Conservation (phyloP, 2,888 invertebrate species). For the Lithodes maja region DNA sequence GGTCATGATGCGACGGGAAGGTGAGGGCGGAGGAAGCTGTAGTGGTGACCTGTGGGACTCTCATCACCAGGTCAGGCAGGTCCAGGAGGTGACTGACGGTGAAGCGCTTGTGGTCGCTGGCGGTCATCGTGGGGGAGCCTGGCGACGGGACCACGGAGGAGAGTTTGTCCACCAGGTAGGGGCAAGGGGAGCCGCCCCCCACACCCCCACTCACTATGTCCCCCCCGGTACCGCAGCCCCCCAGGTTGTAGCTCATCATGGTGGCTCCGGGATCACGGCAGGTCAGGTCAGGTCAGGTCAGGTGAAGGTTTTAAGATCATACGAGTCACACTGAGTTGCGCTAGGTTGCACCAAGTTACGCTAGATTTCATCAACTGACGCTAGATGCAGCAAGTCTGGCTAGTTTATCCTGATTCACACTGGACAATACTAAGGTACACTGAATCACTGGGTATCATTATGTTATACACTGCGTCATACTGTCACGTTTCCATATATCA, state of each 20-base stretch:
- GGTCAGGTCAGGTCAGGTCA: no score
- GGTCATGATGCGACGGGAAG: neutral
- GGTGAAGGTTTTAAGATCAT: no score
- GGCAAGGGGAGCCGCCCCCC: neutral
- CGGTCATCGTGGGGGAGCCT: slow-evolving; percentile 15
- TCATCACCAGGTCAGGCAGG: slow-evolving; percentile 55
- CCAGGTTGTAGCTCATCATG: slow-evolving; percentile 62
- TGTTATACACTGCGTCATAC: no score
- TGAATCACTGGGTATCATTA: no score
- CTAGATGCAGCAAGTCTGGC: no score
- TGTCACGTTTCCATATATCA: no score
- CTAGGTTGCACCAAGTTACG: no score
- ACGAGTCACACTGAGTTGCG: no score
- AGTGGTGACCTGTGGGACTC: slow-evolving; percentile 34
- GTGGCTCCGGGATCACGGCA: no score
- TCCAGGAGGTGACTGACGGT: slow-evolving; percentile 57
- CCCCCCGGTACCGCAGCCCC: neutral
- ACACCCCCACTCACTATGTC: neutral
- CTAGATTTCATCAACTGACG: no score
- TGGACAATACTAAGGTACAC: no score
- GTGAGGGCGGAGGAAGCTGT: neutral
- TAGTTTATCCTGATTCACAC: no score
- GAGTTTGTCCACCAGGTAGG: neutral
- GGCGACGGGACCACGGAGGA: neutral
- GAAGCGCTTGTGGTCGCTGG: slow-evolving; percentile 58